Conservation (phyloP, 1,140 invertebrate genomes). For the Lordiphosa collinella region DNA sequence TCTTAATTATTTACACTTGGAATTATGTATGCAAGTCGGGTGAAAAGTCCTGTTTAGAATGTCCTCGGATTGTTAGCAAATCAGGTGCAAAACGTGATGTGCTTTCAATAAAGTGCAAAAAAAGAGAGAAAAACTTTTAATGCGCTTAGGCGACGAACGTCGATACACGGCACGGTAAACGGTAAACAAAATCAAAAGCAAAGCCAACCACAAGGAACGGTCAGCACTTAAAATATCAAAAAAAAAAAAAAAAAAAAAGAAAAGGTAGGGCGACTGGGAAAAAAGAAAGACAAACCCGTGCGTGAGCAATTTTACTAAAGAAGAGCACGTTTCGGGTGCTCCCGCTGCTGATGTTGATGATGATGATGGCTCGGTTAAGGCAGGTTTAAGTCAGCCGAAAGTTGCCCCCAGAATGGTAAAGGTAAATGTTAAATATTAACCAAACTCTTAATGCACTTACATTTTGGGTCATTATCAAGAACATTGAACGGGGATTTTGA, state of each 20-base stretch:
- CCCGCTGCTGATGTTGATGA: slow-evolving; percentile 11
- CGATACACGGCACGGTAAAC: slow-evolving; percentile 50
- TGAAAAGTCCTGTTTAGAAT: slow-evolving; percentile 42
- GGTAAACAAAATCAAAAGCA: slow-evolving; percentile 61
- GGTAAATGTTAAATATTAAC: slow-evolving; percentile 30
- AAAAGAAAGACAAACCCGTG: slow-evolving; percentile 39
- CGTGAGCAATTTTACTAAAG: slow-evolving; percentile 66
- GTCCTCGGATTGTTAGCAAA: slow-evolving; percentile 66
- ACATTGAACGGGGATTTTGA: slow-evolving; percentile 12
- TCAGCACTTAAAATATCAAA: slow-evolving; percentile 46
- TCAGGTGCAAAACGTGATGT: slow-evolving; percentile 72
- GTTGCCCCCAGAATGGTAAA: slow-evolving; percentile 8
- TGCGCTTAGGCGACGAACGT: slow-evolving; percentile 55
- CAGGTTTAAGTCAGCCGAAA: slow-evolving; percentile 7
- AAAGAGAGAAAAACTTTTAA: slow-evolving; percentile 60
- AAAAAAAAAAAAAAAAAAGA: not conserved
- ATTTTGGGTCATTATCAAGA: slow-evolving; percentile 11
- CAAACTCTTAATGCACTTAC: slow-evolving; percentile 27
- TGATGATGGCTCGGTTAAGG: slow-evolving; percentile 23
- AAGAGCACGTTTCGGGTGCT: slow-evolving; percentile 39
- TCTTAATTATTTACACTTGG: slow-evolving; percentile 52
- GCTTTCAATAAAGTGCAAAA: slow-evolving; percentile 70
- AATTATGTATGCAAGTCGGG: slow-evolving; percentile 33
- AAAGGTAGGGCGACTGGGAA: not conserved
- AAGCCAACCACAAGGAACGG: slow-evolving; percentile 46